Base-by-base conservation (phyloP, 2,888 invertebrate genomes). In the Plebejus anna region DNA sequence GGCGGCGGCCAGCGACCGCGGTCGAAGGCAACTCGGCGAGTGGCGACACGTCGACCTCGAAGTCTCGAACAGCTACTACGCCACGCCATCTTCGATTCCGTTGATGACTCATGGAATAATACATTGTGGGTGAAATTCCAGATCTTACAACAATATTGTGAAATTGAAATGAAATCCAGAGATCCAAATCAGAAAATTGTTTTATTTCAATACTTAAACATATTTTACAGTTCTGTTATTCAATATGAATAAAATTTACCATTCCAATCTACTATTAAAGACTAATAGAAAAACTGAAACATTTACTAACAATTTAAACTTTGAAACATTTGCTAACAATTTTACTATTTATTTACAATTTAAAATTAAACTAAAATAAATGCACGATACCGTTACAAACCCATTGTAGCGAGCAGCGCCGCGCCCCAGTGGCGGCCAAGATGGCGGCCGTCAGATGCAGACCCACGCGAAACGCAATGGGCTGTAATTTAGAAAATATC, bases 341-440 rank as follows among this genome's bases (percentile, higher is more conserved):
- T 81, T 55, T 80, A 57, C 22, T 42, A 80, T 79, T 78, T 79
- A 79, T 76, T 81, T 79, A 82, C 81, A 80, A 80, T 82, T 80
- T 80, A 79, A 77, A 79, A 78, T 79, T 79, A 76, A 84, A 87
- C 87, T 88, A 89, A 89, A 83, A 87, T 83, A 91, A 92, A 89
- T 94, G 94, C 87, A 94, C 93, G 89, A 94, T 94, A 88, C 95
- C 91, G 88, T 94, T 93, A 86, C 95, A 94, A 88, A 95, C 95
- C 89, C 95, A 95, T 91, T 88, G 90, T 94, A 94, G 84, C 88
- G 94, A 84, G 95, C 95, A 85, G 95, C 95, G 82, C 95, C 86
- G 94, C 85, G 94, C 94, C 86, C 92, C 86, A 89, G 86, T 86
- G 94, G 85, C 95, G 92, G 85, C 95, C 96, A 96, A 92, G 90